phyloP scores from a whole-genome alignment of 2,888 invertebrate species.

The Anoplius nigerrimus region DNA sequence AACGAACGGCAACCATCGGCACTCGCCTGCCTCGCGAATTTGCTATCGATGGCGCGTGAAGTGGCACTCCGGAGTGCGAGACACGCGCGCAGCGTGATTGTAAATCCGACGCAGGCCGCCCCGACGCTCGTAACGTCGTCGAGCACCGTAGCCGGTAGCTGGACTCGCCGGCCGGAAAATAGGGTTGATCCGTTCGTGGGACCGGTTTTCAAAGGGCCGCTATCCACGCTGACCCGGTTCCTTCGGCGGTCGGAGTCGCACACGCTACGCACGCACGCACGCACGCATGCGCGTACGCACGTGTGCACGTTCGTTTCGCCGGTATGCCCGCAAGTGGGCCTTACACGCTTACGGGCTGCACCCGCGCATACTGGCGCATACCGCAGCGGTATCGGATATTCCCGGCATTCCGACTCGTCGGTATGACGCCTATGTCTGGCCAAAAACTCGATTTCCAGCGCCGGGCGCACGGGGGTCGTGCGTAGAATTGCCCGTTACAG shows the following conservation, averaged over 20 bases:
- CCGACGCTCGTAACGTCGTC: conserved; percentile 1
- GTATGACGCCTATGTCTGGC: conserved; percentile 22
- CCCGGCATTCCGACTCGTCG: conserved; percentile 32
- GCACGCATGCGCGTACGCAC: conserved; percentile 4
- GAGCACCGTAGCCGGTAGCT: background rate
- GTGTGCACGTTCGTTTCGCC: too few relatives aligned
- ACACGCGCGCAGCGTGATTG: background rate
- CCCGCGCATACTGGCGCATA: conserved; percentile 16
- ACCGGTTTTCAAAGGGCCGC: conserved; percentile 35
- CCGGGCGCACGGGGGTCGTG: too few relatives aligned
- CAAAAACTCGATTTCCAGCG: background rate
- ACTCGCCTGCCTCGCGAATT: too few relatives aligned
- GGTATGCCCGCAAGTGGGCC: conserved; percentile 36
- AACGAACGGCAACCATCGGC: too few relatives aligned
- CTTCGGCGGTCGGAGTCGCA: too few relatives aligned
- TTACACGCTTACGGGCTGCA: conserved; percentile 25
- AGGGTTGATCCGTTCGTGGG: conserved; percentile 30
- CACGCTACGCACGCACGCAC: background rate
- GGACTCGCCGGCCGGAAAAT: conserved; percentile 36
- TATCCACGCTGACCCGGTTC: conserved; percentile 22
- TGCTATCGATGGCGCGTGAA: too few relatives aligned
- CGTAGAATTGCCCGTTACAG: too few relatives aligned
- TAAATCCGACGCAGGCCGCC: conserved; percentile 1
- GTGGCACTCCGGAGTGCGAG: background rate
- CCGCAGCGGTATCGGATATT: conserved; percentile 28